Evolutionary conservation across 2,113 vertebrate species (phyloP), one percentile per base, ranked within the genome.

Genomic region (Campylorhamphus procurvoides): DNA sequence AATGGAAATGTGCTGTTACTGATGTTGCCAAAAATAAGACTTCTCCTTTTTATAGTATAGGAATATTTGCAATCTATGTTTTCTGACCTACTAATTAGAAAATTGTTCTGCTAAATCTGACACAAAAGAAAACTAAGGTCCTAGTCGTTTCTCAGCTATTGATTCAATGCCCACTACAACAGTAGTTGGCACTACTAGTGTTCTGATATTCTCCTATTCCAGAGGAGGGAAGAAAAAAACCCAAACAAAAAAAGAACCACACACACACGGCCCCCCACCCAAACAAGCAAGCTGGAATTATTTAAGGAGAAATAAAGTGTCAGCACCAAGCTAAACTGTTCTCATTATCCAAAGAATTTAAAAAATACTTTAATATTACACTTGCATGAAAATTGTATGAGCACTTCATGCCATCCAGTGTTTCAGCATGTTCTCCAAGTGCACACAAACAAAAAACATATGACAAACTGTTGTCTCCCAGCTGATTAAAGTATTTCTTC

Each of bases 401-500:
- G 87, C 62, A 90, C 44, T 92, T 93, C 90, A 95, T 94, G 89
- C 80, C 92, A 95, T 84, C 94, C 94, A 96, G 73, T 56, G 88
- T 94, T 96, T 97, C 96, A 87, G 89, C 60, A 96, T 85, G 87
- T 74, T 95, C 84, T 87, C 96, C 64, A 60, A 95, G 92, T 79
- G 91, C 71, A 95, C 63, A 90, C 95, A 97, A 94, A 98, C 94
- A 97, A 90, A 97, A 96, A 96, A 93, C 93, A 96, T 55, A 95
- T 97, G 83, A 97, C 87, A 97, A 97, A 96, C 84, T 93, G 92
- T 85, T 92, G 77, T 96, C 91, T 97, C 91, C 74, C 81, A 93
- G 94, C 53, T 96, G 92, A 97, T 95, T 97, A 95, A 97, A 97
- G 78, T 92, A 96, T 95, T 96, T 97, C 87, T 93, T 93, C 73